Base-by-base conservation (phyloP, 2,888 invertebrate species). In the Gibbula magus region DNA sequence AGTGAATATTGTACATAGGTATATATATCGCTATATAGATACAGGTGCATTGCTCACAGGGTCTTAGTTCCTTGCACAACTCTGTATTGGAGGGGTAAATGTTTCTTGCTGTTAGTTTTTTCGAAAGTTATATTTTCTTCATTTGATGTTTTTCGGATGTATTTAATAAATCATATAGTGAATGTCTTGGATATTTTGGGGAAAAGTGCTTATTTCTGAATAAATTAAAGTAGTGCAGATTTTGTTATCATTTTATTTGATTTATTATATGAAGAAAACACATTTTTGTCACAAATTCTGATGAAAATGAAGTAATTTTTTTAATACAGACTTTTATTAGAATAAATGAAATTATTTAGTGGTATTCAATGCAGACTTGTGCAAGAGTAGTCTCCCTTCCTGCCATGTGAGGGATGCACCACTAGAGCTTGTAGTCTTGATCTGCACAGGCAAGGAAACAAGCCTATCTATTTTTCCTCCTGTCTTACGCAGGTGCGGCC, bases 401-500 rank as follows among this genome's bases (percentile, higher is more conserved):
- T 7, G 8, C 61, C 61, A 61, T 25, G 61, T 29, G 61, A 29
- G 61, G 13, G n/a, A 29, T 61, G 18, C 61, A 61, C 61, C 61
- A 61, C 8, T 61, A 61, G 61, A 22, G 61, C 61, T 61, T 61
- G 61, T 61, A 61, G 61, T 29, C 61, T 61, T 61, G 61, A 61
- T 61, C 25, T 61, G 25, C 61, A 61, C 61, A 61, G 61, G 25
- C 61, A 25, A 61, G 61, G 61, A 61, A 61, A 61, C 61, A 61
- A 61, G 70, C 45, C 45, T 74, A 39, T 74, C 22, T 74, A 22
- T 74, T 39, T 74, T 74, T 70, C 35, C n/a, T 25, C 51, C 74
- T 51, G 39, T 74, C 74, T 82, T 84, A 82, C 79, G 86, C 86
- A 87, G 87, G 86, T 87, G 87, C 85, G 51, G 86, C 85, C 56